These are phyloP conservation scores for Bos indicus DNA, from an alignment of 2,113 vertebrate species.

Conservation along the genomic window DNA sequence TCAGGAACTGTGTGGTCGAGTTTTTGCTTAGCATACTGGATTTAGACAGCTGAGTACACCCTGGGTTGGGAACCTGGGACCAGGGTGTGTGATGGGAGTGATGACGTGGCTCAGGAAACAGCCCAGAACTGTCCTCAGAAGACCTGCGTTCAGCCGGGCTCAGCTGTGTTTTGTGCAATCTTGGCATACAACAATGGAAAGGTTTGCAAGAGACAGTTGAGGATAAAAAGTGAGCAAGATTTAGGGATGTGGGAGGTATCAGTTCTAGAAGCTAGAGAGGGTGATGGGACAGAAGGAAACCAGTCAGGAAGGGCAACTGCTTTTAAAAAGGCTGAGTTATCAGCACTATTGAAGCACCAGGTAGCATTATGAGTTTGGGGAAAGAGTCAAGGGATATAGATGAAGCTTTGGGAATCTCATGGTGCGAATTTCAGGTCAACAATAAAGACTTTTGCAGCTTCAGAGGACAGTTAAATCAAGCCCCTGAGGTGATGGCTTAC, in stretches of 20 bases:
- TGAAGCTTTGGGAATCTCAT: not conserved
- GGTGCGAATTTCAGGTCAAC: not conserved
- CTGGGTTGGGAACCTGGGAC: not conserved
- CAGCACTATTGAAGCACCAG: fast-evolving
- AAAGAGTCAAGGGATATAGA: not conserved
- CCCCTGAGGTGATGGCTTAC: not conserved
- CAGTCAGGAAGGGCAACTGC: not conserved
- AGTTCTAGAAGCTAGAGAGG: not conserved
- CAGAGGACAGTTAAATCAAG: not conserved
- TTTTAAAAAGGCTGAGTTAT: not conserved
- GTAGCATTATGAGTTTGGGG: not conserved
- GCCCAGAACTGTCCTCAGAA: not conserved
- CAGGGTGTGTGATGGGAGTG: not conserved
- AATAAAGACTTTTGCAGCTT: not conserved
- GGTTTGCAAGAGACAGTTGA: not conserved
- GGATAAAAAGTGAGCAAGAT: not conserved
- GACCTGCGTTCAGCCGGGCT: not conserved
- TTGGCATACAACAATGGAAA: not conserved
- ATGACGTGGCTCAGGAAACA: not conserved
- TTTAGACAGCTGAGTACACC: not conserved
- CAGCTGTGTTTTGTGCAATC: not conserved
- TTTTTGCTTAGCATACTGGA: not conserved
- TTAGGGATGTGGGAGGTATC: not conserved
- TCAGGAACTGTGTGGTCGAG: no score
- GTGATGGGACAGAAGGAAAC: not conserved